phyloP scores from a whole-genome alignment of 2,113 vertebrate genomes.

The Pseudonaja textilis region DNA sequence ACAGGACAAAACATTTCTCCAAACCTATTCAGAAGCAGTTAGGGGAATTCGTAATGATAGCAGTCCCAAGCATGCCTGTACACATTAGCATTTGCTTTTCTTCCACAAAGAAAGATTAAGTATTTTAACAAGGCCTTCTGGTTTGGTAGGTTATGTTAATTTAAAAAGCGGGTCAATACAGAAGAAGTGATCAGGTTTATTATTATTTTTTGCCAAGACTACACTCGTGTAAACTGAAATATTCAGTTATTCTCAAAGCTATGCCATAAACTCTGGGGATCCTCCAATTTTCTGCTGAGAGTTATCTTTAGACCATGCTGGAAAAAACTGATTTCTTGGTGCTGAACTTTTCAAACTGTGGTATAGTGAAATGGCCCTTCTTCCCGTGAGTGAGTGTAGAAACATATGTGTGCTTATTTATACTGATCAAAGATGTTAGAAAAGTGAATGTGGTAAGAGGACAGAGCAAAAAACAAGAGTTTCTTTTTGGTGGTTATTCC shows the following conservation, averaged over 20 bases:
- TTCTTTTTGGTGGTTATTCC: neutral
- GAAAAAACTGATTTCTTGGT: neutral
- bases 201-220: neutral
- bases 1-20: neutral
- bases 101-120: conserved; percentile 7
- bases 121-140: conserved; percentile 3
- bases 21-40: neutral
- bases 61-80: neutral
- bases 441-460: neutral
- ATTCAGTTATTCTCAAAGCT: neutral
- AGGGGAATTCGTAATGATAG: neutral
- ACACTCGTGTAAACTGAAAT: neutral
- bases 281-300: neutral
- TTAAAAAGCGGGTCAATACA: neutral
- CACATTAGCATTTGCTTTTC: neutral
- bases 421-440: neutral
- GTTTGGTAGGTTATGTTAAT: neutral
- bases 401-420: neutral
- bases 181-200: neutral
- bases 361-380: neutral
- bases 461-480: neutral
- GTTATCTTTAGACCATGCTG: neutral
- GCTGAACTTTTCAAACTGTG: neutral
- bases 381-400: neutral
- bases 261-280: neutral